Percentiles rank a stretch among this genome's conserved stretches.
Evolutionary conservation across 2,888 invertebrate genomes (phyloP).

Genomic region (Norana najaformis): DNA sequence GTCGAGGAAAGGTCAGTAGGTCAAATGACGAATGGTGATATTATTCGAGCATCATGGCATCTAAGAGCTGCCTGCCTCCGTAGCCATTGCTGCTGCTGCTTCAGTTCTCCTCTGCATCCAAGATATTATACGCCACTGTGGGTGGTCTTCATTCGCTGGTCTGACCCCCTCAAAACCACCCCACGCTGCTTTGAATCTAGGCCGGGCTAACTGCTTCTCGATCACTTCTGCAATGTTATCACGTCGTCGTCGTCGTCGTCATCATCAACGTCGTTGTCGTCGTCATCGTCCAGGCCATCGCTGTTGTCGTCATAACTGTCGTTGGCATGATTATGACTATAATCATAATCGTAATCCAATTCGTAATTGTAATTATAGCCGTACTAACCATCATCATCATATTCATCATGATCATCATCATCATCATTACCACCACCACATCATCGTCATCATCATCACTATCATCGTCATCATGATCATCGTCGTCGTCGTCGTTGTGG

Average conservation of each 20-base stretch:
- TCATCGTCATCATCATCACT: no score
- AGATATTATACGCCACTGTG: not conserved
- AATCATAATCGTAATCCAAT: not conserved
- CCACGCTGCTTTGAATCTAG: not conserved
- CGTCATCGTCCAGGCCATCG: not conserved
- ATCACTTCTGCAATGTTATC: not conserved
- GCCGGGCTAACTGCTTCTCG: not conserved
- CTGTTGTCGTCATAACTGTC: no score
- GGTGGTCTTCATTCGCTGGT: no score
- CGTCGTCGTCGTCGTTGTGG: no score
- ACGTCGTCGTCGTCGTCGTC: not conserved
- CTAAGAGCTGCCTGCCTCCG: constrained; percentile 1
- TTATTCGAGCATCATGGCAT: not conserved
- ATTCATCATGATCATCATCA: not conserved
- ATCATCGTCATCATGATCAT: no score
- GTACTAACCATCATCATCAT: not conserved
- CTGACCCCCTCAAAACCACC: not conserved
- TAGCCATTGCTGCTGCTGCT: not conserved
- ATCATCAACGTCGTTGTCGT: not conserved
- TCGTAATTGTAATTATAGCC: not conserved
- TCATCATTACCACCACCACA: not conserved
- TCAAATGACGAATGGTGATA: constrained; percentile 13
- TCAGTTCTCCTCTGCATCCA: not conserved
- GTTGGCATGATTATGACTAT: not conserved
- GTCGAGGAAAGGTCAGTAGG: constrained; percentile 2